phyloP scores from a whole-genome alignment of 2,797 vertebrate species.

The Acipenser ruthenus region DNA sequence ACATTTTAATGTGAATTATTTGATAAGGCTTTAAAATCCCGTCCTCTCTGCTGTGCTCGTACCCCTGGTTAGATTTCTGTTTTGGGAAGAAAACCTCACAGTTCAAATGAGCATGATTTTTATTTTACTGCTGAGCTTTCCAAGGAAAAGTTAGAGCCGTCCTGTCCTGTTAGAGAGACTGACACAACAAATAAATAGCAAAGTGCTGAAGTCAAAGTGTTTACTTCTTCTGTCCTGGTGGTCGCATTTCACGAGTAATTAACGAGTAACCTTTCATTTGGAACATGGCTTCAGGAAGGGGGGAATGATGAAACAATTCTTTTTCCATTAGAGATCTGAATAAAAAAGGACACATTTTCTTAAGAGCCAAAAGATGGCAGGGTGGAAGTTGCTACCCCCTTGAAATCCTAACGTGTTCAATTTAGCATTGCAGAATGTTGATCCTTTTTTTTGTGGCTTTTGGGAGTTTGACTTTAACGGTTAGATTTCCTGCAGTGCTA shows the following conservation, averaged over 20 bases:
- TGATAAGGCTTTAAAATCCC: too few species aligned
- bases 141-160: constrained; percentile 27
- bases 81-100: neutral
- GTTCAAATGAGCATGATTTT: neutral
- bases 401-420: too few species aligned
- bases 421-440: too few species aligned
- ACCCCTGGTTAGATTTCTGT: too few species aligned
- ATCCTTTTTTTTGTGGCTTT: too few species aligned
- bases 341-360: constrained; percentile 45
- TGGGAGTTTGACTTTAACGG: too few species aligned
- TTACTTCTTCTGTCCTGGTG: constrained; percentile 58
- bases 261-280: constrained; percentile 21
- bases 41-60: too few species aligned
- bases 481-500: too few species aligned
- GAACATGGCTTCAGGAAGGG: constrained; percentile 26
- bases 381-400: too few species aligned
- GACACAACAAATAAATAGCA: constrained; percentile 66
- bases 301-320: constrained; percentile 39
- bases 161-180: constrained; percentile 39
- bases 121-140: constrained; percentile 18
- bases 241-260: constrained; percentile 58
- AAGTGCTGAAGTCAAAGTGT: constrained; percentile 53
- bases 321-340: constrained; percentile 45
- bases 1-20: too few species aligned
- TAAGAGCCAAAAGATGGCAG: constrained; percentile 25